Evolutionary conservation across 2,888 invertebrate genomes (phyloP).

Genomic region (Limnephilus rhombicus): DNA sequence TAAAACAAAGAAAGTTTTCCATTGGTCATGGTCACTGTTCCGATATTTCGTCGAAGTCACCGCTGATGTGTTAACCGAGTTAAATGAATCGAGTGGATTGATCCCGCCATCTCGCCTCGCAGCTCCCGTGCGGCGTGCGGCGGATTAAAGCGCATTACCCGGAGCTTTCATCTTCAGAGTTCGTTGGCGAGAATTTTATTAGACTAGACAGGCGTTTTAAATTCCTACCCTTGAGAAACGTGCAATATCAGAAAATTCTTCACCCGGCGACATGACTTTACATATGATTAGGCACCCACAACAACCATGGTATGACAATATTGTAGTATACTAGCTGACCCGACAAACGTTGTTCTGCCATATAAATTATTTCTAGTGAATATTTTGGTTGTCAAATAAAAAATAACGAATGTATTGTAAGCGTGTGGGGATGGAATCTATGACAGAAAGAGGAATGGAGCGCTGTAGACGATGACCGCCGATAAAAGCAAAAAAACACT

Average conservation of each 20-base stretch:
- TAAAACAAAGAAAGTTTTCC: background rate
- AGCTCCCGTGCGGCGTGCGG: background rate
- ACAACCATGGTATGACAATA: background rate
- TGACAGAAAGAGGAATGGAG: no score
- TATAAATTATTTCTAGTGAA: no score
- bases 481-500: no score
- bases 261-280: background rate
- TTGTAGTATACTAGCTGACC: no score
- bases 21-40: background rate
- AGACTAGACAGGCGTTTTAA: background rate
- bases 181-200: background rate
- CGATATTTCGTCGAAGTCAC: background rate
- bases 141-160: background rate
- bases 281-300: background rate
- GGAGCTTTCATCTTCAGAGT: slow-evolving; percentile 1
- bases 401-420: no score
- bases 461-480: no score
- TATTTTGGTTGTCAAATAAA: no score
- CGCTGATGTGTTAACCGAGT: background rate
- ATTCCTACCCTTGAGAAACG: background rate
- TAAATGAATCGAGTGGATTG: background rate
- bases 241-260: slow-evolving; percentile 21
- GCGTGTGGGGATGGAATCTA: no score
- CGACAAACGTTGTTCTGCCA: no score
- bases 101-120: background rate